phyloP scores from a whole-genome alignment of 1,140 invertebrate species.

The Papilio xuthus region DNA sequence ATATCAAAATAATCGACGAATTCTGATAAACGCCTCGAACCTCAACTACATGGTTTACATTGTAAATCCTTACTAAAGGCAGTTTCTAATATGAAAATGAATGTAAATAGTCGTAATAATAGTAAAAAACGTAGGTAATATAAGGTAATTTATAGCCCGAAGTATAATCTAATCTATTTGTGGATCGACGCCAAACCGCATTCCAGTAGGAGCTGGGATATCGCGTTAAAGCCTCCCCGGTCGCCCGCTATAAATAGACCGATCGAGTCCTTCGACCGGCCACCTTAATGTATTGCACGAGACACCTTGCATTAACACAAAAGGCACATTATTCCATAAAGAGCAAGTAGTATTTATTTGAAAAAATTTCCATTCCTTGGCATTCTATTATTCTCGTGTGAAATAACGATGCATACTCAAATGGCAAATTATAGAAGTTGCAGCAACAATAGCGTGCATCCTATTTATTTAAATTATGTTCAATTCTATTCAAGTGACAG shows the following conservation, averaged over 20 bases:
- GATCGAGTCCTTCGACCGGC: slow-evolving; percentile 54
- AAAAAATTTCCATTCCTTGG: background rate
- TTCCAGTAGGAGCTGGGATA: slow-evolving; percentile 73
- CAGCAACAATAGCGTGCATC: slow-evolving; percentile 64
- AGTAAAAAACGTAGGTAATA: background rate
- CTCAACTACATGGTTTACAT: background rate
- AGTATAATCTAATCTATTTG: slow-evolving; percentile 61
- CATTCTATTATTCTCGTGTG: background rate
- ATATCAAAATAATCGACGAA: background rate
- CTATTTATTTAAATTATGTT: slow-evolving; percentile 65
- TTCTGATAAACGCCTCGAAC: background rate
- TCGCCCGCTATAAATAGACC: slow-evolving; percentile 65
- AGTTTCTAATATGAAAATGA: background rate
- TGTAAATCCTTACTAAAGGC: background rate
- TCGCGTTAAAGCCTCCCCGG: slow-evolving; percentile 67
- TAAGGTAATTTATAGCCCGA: background rate
- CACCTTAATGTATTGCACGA: slow-evolving; percentile 38
- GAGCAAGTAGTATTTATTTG: background rate
- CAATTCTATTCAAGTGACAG: slow-evolving; percentile 63
- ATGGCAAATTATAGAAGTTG: slow-evolving; percentile 25
- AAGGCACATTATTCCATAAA: slow-evolving; percentile 46
- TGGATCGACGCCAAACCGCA: slow-evolving; percentile 73
- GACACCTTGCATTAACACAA: slow-evolving; percentile 40
- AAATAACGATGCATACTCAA: slow-evolving; percentile 35
- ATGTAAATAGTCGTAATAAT: background rate